Evolutionary conservation across 2,113 vertebrate species (phyloP).

Genomic region (Epinephelus moara): DNA sequence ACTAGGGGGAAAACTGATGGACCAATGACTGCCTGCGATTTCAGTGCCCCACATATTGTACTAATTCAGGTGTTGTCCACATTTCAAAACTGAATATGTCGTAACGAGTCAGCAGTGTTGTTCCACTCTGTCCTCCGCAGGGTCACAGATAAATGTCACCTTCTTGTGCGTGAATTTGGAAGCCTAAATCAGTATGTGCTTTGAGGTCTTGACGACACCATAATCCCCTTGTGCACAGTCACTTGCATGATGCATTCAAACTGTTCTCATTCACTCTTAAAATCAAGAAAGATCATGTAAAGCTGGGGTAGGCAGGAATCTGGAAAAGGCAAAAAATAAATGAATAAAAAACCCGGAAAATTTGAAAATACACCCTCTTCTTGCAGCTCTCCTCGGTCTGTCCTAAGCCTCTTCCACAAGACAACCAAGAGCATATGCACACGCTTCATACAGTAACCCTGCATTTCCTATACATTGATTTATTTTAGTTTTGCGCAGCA

Average conservation of each 20-base stretch:
- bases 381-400: too few relatives aligned
- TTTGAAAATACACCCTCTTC: too few relatives aligned
- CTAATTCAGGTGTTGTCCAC: neutral
- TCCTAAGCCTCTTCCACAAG: too few relatives aligned
- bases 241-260: neutral
- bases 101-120: neutral
- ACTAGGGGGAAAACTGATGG: constrained; percentile 23
- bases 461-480: too few relatives aligned
- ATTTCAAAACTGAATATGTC: neutral
- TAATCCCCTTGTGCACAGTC: neutral
- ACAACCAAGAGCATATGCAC: too few relatives aligned
- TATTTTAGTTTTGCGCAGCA: too few relatives aligned
- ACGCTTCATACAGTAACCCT: too few relatives aligned
- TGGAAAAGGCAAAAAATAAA: too few relatives aligned
- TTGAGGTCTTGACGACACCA: neutral
- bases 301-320: too few relatives aligned
- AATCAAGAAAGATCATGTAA: neutral
- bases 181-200: neutral
- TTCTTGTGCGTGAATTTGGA: neutral
- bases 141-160: too few relatives aligned
- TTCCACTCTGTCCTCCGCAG: neutral
- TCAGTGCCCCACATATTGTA: neutral
- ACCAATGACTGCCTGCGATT: neutral
- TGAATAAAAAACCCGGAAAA: too few relatives aligned
- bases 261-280: neutral